Conservation (phyloP, 2,113 vertebrate species). For the Phasianus colchicus region DNA sequence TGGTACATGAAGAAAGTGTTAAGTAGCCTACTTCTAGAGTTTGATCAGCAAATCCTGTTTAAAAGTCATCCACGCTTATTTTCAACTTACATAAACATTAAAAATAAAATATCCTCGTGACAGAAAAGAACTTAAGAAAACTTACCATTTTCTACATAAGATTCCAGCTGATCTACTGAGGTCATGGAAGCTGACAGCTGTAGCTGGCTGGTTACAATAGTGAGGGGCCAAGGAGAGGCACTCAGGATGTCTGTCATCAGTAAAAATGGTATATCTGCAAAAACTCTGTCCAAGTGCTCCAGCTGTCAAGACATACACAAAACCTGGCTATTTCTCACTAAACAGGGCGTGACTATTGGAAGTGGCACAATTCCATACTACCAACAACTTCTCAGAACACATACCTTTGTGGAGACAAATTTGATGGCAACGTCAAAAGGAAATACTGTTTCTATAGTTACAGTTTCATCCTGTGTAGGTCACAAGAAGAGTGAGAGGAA, state of each 20-base stretch:
- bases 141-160: constrained; percentile 88
- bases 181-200: constrained; percentile 85
- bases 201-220: constrained; percentile 86
- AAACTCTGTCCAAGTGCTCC: constrained; percentile 90
- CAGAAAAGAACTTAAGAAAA: neutral
- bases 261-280: constrained; percentile 91
- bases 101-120: neutral
- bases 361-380: neutral
- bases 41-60: neutral
- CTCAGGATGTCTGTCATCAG: constrained; percentile 92
- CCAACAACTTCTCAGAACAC: constrained; percentile 6
- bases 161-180: constrained; percentile 85
- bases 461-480: constrained; percentile 89
- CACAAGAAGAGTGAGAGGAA: neutral
- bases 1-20: neutral
- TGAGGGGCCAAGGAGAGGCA: constrained; percentile 92
- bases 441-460: constrained; percentile 93
- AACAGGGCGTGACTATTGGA: neutral
- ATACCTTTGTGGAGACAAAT: constrained; percentile 94
- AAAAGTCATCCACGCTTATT: neutral
- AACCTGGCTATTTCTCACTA: neutral
- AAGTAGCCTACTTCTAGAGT: neutral
- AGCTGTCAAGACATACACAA: constrained; percentile 79
- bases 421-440: constrained; percentile 95
- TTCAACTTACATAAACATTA: neutral